Conservation (phyloP, 2,888 invertebrate genomes). For the Hymenopus coronatus region DNA sequence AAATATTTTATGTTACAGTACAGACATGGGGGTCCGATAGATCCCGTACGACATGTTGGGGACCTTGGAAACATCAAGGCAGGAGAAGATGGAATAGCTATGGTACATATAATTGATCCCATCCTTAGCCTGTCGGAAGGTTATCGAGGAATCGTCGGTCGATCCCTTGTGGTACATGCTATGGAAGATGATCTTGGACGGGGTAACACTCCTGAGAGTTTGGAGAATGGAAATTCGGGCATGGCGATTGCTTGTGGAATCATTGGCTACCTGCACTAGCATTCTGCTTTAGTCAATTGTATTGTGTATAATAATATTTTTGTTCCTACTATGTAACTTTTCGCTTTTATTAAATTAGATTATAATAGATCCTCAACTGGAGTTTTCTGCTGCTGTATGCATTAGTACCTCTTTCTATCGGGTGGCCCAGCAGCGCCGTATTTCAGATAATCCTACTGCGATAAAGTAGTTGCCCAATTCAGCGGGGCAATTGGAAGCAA, state of each 20-base stretch:
- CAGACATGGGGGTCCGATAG: slow-evolving; percentile 37
- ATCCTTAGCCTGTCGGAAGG: slow-evolving; percentile 51
- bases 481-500: too few species aligned
- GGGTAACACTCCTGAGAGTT: slow-evolving; percentile 47
- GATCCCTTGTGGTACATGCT: slow-evolving; percentile 51
- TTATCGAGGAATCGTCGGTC: slow-evolving; percentile 48
- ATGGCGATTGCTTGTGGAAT: slow-evolving; percentile 53
- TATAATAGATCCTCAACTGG: too few species aligned
- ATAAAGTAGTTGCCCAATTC: too few species aligned
- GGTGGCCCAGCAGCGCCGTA: too few species aligned
- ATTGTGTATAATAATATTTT: background rate
- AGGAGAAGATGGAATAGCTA: slow-evolving; percentile 36
- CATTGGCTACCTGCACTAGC: slow-evolving; percentile 42
- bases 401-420: too few species aligned
- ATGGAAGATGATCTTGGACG: slow-evolving; percentile 50
- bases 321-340: background rate
- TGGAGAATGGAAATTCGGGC: slow-evolving; percentile 53
- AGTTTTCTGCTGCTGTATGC: too few species aligned
- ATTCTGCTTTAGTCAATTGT: background rate
- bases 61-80: slow-evolving; percentile 41
- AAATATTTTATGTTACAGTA: slow-evolving; percentile 26
- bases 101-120: slow-evolving; percentile 34
- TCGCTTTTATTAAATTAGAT: background rate
- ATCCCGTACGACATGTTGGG: slow-evolving; percentile 38
- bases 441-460: too few species aligned